Conservation (phyloP, 2,113 vertebrate species). For the Gila orcuttii region DNA sequence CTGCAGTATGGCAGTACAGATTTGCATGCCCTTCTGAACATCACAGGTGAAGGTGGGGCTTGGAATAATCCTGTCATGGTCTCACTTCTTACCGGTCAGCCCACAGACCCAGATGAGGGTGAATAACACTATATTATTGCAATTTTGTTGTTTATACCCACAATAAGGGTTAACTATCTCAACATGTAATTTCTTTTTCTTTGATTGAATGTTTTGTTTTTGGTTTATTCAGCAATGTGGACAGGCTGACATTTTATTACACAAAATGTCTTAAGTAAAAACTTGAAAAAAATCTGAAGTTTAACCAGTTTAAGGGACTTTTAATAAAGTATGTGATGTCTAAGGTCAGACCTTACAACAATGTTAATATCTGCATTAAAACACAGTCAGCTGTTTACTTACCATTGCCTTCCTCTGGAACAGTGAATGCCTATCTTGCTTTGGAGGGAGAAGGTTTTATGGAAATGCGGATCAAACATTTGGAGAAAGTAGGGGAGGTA, state of each 20-base stretch:
- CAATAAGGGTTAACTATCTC: not conserved
- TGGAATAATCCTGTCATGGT: slow-evolving; percentile 93
- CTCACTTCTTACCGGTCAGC: slow-evolving; percentile 87
- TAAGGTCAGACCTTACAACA: not conserved
- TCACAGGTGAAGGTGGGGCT: slow-evolving; percentile 88
- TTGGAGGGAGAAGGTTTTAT: slow-evolving; percentile 95
- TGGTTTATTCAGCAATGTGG: not conserved
- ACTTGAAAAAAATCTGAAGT: not conserved
- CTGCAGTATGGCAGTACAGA: slow-evolving; percentile 93
- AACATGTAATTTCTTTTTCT: not conserved
- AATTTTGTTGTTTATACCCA: not conserved
- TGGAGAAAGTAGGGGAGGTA: slow-evolving; percentile 93
- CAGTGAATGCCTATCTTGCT: slow-evolving; percentile 88
- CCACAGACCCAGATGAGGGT: slow-evolving; percentile 89
- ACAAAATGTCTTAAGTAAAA: not conserved
- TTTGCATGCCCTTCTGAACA: slow-evolving; percentile 89
- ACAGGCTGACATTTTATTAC: not conserved
- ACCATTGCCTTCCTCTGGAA: slow-evolving; percentile 13
- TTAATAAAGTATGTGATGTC: not conserved
- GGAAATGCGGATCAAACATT: slow-evolving; percentile 95
- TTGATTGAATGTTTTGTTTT: not conserved
- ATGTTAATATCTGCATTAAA: not conserved
- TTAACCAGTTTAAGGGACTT: not conserved
- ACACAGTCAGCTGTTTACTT: not conserved
- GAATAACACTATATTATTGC: slow-evolving; percentile 50